These are phyloP conservation scores for Limenitis camilla DNA, from an alignment of 2,888 invertebrate species.

Conservation along the genomic window DNA sequence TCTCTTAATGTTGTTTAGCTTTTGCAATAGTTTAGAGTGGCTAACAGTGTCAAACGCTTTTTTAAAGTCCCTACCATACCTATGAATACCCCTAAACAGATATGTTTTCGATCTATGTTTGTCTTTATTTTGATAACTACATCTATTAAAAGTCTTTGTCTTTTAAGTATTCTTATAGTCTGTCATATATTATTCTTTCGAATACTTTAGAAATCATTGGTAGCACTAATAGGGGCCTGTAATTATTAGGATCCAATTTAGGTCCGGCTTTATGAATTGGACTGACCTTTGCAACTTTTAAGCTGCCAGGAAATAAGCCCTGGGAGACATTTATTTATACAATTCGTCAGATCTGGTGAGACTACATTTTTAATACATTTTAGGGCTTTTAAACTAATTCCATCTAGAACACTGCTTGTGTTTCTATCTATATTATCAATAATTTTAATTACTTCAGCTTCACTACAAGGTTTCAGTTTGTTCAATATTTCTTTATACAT, in stretches of 20 bases:
- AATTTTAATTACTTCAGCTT: too few relatives aligned
- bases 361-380: too few relatives aligned
- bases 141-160: background rate
- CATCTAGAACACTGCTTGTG: too few relatives aligned
- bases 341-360: background rate
- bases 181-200: slow-evolving; percentile 7
- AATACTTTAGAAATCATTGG: slow-evolving; percentile 7
- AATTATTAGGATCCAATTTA: slow-evolving; percentile 21
- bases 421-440: too few relatives aligned
- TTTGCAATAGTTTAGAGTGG: background rate
- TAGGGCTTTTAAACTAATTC: too few relatives aligned
- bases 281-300: slow-evolving; percentile 14
- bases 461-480: too few relatives aligned
- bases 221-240: slow-evolving; percentile 20
- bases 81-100: background rate
- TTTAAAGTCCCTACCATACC: too few relatives aligned
- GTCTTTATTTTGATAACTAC: too few relatives aligned
- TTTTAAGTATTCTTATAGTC: background rate
- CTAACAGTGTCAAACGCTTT: background rate
- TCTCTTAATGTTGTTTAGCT: background rate
- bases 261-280: slow-evolving; percentile 23
- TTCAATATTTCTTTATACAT: too few relatives aligned
- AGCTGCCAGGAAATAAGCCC: background rate
- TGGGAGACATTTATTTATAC: slow-evolving; percentile 6
- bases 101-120: too few relatives aligned